Base-by-base conservation (phyloP, 2,888 invertebrate species). In the Epistrophella euchroma region DNA sequence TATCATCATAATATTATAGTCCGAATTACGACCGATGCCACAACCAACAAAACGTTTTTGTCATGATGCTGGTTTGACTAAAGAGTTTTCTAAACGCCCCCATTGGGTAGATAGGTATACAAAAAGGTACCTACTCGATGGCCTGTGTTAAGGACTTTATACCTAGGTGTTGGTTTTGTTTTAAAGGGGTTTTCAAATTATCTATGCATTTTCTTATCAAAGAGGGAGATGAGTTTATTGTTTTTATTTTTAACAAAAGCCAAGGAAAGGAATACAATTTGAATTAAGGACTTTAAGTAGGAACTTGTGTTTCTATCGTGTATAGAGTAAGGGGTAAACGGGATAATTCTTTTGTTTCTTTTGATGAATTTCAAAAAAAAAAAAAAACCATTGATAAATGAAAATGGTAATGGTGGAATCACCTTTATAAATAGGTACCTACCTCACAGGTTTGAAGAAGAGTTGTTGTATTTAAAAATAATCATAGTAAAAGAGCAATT, bases 41-140 rank as follows among this genome's bases (percentile, higher is more conserved):
- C 22, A 19, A 40, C 19, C 22, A n/a, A 32, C 56, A 32, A 50
- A 19, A 25, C 60, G 43, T 32, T 64, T 62, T 43, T 62, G 22
- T 35, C 32, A 55, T 37, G 37, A 55, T 37, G 37, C 25, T 55
- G 40, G 70, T 56, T 52, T 60, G 72, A 15, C 19, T 58, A 70
- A 73, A 62, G 71, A 71, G 60, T 75, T 84, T 56, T 64, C 60
- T 45, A 68, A 68, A 75, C 66, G 58, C 74, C 52, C n/a, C 45
- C n/a, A 43, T 17, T 45, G 25, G 52, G 52, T 52, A 52, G 52
- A 19, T 52, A 52, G 52, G 11, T 7, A 10, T 13, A 17, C 3
- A 50, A 2, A 3, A 10, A 2, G n/a, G 25, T 47, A 47, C 17
- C 9, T 45, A 45, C 52, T 73, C 70, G 71, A 52, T 73, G 58